Base-by-base conservation (phyloP, 2,888 invertebrate genomes). In the Mimas tiliae region DNA sequence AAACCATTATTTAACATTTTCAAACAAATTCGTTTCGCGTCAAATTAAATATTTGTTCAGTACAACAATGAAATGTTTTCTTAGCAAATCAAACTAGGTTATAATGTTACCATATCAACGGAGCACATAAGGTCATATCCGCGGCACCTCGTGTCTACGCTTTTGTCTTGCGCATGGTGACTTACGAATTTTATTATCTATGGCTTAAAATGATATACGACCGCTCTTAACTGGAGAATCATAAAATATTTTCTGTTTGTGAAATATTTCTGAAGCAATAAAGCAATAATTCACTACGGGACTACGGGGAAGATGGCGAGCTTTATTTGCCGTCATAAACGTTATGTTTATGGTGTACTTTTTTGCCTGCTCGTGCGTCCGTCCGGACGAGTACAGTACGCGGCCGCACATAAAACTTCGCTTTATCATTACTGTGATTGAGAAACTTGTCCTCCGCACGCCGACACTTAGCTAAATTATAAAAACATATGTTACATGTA, bases 191-290 rank as follows among this genome's bases (percentile, higher is more conserved):
- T 92, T 93, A 93, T 93, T 91, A 90, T 92, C 92, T 93, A 93
- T 91, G 90, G 90, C 92, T 93, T 92, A 90, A 93, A 92, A 92
- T 93, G 93, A 93, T 91, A 93, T 93, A 93, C 82, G 88, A 73
- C 89, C 85, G 86, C 90, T 91, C 90, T 93, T 91, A 93, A 93
- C 89, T 91, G 89, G 90, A 86, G 92, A 90, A 93, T 93, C 93
- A 91, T 93, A 93, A 93, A 93, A 93, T 93, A 92, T 93, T 93
- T 93, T 93, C 93, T 92, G 93, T 93, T 93, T 93, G 93, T 91
- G 90, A 92, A 93, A 93, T 93, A 93, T 93, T 93, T 92, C 93
- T 91, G 91, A 91, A 86, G 93, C 93, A 93, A 93, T 93, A 93
- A 93, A 93, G 93, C 93, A 93, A 93, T 93, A 93, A 93, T 90